Evolutionary conservation across 2,113 vertebrate genomes (phyloP), one percentile per base, ranked within the genome.

Genomic region (Turnix velox): DNA sequence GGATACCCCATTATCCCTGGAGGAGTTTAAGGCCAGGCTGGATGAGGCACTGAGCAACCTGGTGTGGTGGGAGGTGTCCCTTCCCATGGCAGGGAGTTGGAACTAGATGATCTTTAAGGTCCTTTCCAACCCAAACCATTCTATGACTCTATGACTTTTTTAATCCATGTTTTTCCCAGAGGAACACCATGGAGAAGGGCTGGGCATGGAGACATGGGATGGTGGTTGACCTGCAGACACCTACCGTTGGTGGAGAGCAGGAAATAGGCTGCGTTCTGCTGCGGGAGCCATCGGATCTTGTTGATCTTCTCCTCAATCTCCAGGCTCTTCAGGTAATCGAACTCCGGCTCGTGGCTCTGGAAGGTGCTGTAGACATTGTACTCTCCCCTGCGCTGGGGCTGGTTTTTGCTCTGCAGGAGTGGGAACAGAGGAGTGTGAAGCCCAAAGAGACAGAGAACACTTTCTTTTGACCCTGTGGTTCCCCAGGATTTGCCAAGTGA

Each of bases 331-430:
- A 99, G 98, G 98, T 99, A 99, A 98, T 99, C 99, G 96, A 99
- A 99, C 98, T 99, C 99, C 0, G 99, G 99, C 97, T 99, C 99
- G 88, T 99, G 99, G 97, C 99, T 99, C 98, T 99, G 99, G 98
- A 99, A 99, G 97, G 99, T 99, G 98, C 99, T 99, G 98, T 99
- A 99, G 98, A 99, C 99, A 97, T 99, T 99, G 98, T 99, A 99
- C 97, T 99, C 99, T 91, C 99, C 99, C 94, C 99, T 82, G 71
- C 99, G 98, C 76, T 99, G 99, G 92, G 99, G 98, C 96, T 99
- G 98, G 94, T 98, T 99, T 97, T 99, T 99, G 98, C 98, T 99
- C 99, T 99, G 97, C 18, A 12, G 80, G 67, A 37, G 11, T 76
- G 88, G 54, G 58, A 59, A 71, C 28, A 48, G 66, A 23, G 30